Evolutionary conservation across 2,888 invertebrate genomes (phyloP), one percentile per base, ranked within the genome.

Genomic region (Cheilosia impressa): DNA sequence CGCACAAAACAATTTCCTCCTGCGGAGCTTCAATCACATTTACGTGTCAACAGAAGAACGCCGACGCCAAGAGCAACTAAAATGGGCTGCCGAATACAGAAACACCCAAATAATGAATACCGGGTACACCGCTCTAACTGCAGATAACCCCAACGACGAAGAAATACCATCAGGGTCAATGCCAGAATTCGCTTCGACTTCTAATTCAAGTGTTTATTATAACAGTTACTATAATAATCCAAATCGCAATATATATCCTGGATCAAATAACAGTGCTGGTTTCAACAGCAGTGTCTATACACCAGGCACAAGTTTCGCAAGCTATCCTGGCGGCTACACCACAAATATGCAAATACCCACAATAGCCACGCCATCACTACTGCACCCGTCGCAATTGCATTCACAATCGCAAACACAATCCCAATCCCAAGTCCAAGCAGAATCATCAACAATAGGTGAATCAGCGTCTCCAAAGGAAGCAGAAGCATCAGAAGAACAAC

Each of bases 1-100:
- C 6, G 52, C 83, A 22, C 68, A 87, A 62, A 91, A 91, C 72
- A 91, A 91, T 88, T 87, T 83, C 34, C 88, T 91, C 75, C 83
- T 92, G 31, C 72, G 88, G 52, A 90, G 91, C 31, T 92, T 92
- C 65, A 91, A 92, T 89, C 89, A 88, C 63, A 90, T 91, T 68
- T 88, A 82, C 76, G 72, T 87, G 9, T 87, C 84, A 7, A 76
- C 78, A 43, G 82, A 87, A 34, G 87, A 87, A 69, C 87, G 82
- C 17, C 72, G 85, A 75, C 76, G 87, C 9, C 84, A 87, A 58
- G 82, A 88, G 43, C 77, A 82, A 60, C 68, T 77, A 9, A 68
- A 73, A 65, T 38, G 81, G 6, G n/a, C 62, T 9, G 53, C 55
- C 2, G 53, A 82, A 7, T 66, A 62, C 27, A 62, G 55, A 1